phyloP scores from a whole-genome alignment of 2,888 invertebrate species.

The Nyleta sp. region DNA sequence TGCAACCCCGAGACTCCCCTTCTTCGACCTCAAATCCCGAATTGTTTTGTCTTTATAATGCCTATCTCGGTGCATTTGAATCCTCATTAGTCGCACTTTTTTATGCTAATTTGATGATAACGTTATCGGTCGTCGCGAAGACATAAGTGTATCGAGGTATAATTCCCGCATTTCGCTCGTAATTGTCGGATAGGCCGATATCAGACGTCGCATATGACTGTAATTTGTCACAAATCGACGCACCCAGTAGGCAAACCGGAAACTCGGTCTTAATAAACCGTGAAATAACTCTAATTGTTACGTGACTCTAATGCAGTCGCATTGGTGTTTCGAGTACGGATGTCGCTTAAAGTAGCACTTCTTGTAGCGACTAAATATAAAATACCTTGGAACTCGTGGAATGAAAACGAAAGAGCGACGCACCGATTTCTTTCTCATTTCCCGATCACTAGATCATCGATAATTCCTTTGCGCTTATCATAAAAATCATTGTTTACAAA shows the following conservation, averaged over 20 bases:
- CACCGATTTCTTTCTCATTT: background rate
- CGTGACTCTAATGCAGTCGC: constrained; percentile 57
- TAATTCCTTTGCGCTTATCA: background rate
- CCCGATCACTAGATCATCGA: background rate
- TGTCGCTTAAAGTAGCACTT: constrained; percentile 41
- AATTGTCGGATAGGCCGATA: constrained; percentile 14
- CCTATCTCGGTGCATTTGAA: constrained; percentile 7
- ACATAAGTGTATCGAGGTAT: constrained; percentile 5
- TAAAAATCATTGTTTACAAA: too few species aligned
- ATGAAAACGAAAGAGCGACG: background rate
- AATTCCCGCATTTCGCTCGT: background rate
- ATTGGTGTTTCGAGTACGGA: constrained; percentile 53
- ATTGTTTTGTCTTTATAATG: background rate
- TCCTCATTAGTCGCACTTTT: constrained; percentile 28
- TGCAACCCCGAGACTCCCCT: constrained; percentile 19
- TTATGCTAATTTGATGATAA: constrained; percentile 21
- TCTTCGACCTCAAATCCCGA: constrained; percentile 8
- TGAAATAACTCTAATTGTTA: constrained; percentile 77
- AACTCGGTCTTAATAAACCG: constrained; percentile 72
- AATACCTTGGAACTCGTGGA: constrained; percentile 14
- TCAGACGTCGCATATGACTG: constrained; percentile 17
- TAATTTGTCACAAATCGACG: constrained; percentile 63
- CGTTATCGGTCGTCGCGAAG: background rate
- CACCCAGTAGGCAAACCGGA: constrained; percentile 63
- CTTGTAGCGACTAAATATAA: constrained; percentile 43